phyloP scores from a whole-genome alignment of 2,888 invertebrate genomes.

The Hofmannophila pseudospretella region DNA sequence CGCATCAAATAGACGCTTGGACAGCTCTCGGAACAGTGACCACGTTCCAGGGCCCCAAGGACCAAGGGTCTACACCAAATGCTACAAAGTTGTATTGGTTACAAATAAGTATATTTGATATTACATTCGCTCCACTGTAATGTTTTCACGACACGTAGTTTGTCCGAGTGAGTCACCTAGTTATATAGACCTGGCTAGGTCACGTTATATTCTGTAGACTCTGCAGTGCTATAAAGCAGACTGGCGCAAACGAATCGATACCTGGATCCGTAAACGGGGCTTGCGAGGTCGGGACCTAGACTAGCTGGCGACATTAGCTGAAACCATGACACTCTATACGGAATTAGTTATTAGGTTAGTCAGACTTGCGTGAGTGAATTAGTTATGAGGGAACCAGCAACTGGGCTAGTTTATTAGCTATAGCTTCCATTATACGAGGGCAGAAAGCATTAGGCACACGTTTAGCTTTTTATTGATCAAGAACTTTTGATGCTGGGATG shows the following conservation, averaged over 20 bases:
- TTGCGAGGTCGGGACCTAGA: conserved; percentile 35
- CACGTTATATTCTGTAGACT: not conserved
- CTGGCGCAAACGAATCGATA: conserved; percentile 41
- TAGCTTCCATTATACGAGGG: not conserved
- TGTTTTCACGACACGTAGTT: too few species aligned
- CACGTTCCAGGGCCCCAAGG: too few species aligned
- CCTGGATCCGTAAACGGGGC: conserved; percentile 34
- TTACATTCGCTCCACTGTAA: too few species aligned
- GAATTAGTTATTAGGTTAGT: conserved; percentile 20
- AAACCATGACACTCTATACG: conserved; percentile 21
- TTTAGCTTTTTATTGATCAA: not conserved
- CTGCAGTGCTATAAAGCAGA: conserved; percentile 23
- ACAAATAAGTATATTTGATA: too few species aligned
- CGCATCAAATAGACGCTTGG: too few species aligned
- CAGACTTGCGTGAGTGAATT: conserved; percentile 14
- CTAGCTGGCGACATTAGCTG: conserved; percentile 25
- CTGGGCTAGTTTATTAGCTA: conserved; percentile 11
- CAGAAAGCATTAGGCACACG: too few species aligned
- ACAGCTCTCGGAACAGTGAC: too few species aligned
- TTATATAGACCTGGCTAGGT: not conserved
- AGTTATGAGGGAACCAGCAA: conserved; percentile 17
- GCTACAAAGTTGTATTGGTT: too few species aligned
- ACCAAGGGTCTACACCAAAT: too few species aligned
- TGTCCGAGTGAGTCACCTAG: conserved; percentile 2
- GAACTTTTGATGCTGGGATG: not conserved